Evolutionary conservation across 2,888 invertebrate species (phyloP).

Genomic region (Leptinotarsa juncta): DNA sequence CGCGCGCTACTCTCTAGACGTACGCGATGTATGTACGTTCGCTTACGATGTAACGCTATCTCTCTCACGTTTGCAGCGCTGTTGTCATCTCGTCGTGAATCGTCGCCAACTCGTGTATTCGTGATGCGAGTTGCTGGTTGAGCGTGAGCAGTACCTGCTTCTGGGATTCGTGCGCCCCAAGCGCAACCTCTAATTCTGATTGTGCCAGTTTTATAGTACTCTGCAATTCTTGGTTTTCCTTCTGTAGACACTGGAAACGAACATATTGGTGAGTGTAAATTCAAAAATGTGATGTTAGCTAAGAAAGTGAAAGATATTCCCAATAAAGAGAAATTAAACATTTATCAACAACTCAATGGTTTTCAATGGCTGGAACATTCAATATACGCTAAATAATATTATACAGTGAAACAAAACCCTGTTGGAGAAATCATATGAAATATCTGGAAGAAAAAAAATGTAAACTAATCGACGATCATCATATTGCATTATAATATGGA

Average conservation of each 20-base stretch:
- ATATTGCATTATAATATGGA: no score
- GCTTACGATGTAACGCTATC: slow-evolving; percentile 39
- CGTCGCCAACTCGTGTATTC: slow-evolving; percentile 82
- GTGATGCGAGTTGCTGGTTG: slow-evolving; percentile 84
- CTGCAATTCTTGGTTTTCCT: slow-evolving; percentile 75
- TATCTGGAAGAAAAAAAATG: no score
- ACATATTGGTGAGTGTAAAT: no score
- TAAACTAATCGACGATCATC: no score
- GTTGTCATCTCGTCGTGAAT: slow-evolving; percentile 87
- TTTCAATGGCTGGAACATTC: no score
- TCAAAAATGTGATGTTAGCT: no score
- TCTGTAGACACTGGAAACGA: slow-evolving; percentile 64
- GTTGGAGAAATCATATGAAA: no score
- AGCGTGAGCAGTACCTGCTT: slow-evolving; percentile 83
- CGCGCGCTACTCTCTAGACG: slow-evolving; percentile 43
- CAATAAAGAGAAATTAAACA: no score
- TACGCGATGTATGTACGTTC: slow-evolving; percentile 51
- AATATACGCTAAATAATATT: no score
- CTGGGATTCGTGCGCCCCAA: slow-evolving; percentile 85
- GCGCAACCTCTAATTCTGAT: slow-evolving; percentile 82
- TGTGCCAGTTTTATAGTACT: slow-evolving; percentile 80
- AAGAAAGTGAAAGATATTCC: no score
- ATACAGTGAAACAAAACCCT: no score
- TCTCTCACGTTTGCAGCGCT: slow-evolving; percentile 76
- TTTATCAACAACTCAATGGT: no score